Evolutionary conservation across 2,797 vertebrate species (phyloP), one percentile per base, ranked within the genome.

Genomic region (Tragelaphus oryx): DNA sequence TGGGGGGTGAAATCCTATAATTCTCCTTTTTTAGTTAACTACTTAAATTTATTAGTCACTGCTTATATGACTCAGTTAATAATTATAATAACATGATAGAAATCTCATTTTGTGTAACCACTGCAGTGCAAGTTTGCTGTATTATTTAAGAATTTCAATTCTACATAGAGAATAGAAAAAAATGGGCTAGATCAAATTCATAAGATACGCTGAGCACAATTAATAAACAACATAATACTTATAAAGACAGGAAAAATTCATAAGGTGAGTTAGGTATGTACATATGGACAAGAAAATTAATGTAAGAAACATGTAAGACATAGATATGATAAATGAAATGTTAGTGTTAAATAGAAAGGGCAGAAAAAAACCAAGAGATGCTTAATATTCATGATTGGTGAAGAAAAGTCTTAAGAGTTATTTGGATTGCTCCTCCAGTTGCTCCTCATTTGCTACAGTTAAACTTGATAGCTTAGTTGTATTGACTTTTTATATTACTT

Each of bases 141-240:
- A 68, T 76, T 87, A 81, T 89, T 78, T 68, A 50, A 97, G 33
- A 93, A 86, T 30, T 62, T 88, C 20, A 41, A 9, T 76, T 88
- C 55, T 89, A 18, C 44, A 82, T n/a, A 93, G 1, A 75, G 14
- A 59, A 52, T n/a, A 62, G 78, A 28, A 82, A 87, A 65, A 85
- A 94, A 65, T 46, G 13, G 4, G 4, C 20, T n/a, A 71, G 24
- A 84, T 59, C 12, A 95, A 68, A 81, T 24, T 91, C 9, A 20
- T 59, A 54, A 87, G 16, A 74, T 60, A 75, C 0, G 0, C 54
- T 79, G 55, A 95, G 24, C 60, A 89, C 24, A 94, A 54, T 83
- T 50, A 93, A 26, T 84, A 20, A 89, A 78, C 71, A 74, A 68
- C 6, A 9, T 59, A 71, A 30, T 33, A 55, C 46, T 60, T 86